Conservation (phyloP, 2,888 invertebrate species). For the Torymus aiolomorphi region DNA sequence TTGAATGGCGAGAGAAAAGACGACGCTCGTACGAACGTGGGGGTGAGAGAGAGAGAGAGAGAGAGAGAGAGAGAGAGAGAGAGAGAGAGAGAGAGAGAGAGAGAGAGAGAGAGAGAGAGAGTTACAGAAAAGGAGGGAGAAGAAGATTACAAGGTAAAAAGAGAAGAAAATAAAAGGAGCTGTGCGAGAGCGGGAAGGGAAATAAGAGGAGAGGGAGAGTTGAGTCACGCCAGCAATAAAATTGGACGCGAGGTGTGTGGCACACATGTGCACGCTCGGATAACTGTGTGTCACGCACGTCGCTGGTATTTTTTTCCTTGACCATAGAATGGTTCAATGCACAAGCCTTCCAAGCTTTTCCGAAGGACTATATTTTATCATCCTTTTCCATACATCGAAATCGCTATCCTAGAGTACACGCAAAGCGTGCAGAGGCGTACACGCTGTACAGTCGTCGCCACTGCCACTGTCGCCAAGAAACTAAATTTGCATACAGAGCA, state of each 20-base stretch:
- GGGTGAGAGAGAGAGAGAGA: slow-evolving; percentile 38
- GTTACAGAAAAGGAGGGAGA: slow-evolving; percentile 27
- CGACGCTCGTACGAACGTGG: background rate
- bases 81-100: slow-evolving; percentile 38
- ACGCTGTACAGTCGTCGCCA: too few relatives aligned
- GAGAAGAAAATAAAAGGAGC: too few relatives aligned
- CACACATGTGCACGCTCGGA: background rate
- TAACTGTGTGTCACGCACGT: background rate
- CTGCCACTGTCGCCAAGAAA: background rate
- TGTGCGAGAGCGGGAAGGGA: slow-evolving; percentile 17
- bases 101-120: slow-evolving; percentile 36
- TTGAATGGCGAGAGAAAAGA: slow-evolving; percentile 16
- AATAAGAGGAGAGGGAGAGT: background rate
- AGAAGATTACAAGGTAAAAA: background rate
- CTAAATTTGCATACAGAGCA: slow-evolving; percentile 17
- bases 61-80: slow-evolving; percentile 45
- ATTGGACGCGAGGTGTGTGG: slow-evolving; percentile 14
- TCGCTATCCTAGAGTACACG: background rate
- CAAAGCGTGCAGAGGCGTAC: background rate
- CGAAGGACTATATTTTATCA: too few relatives aligned
- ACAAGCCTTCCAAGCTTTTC: too few relatives aligned
- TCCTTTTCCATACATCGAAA: slow-evolving; percentile 16
- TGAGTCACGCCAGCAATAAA: slow-evolving; percentile 10
- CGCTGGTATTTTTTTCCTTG: background rate
- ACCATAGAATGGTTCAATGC: too few relatives aligned